These are phyloP conservation scores for Aurelia aurita DNA, from an alignment of 30 jellyfish, hydroid and myxozoan species.

Conservation along the genomic window DNA sequence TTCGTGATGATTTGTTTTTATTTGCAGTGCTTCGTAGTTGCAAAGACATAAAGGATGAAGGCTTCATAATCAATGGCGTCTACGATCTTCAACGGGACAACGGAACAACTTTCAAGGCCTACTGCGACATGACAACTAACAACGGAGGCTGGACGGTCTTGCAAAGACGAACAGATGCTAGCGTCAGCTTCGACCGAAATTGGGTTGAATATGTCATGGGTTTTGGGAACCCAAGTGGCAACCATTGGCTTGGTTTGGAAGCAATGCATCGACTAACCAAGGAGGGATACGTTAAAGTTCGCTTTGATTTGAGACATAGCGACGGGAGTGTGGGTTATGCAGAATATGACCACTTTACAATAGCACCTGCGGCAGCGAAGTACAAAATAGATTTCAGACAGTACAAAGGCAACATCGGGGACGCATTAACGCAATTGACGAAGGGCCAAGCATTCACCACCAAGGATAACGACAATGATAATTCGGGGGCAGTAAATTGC, in stretches of 20 bases:
- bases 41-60: constrained; percentile 1
- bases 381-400: not conserved
- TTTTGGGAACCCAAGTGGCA: constrained; percentile 29
- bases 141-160: constrained; percentile 63
- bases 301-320: too few relatives aligned
- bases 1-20: too few relatives aligned
- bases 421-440: not conserved
- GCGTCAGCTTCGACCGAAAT: constrained; percentile 21
- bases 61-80: constrained; percentile 9
- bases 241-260: constrained; percentile 49
- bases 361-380: too few relatives aligned
- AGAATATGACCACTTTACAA: too few relatives aligned
- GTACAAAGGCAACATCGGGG: constrained; percentile 17
- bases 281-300: too few relatives aligned
- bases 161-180: constrained; percentile 10
- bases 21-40: constrained; percentile 22
- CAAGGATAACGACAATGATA: not conserved
- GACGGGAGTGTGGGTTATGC: too few relatives aligned
- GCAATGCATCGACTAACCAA: constrained; percentile 42
- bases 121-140: constrained; percentile 43
- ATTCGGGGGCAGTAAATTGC: not conserved
- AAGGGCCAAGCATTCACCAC: not conserved
- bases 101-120: constrained; percentile 22
- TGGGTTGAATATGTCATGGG: constrained; percentile 40
- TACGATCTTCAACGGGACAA: constrained; percentile 12